Percentiles rank a stretch among this genome's conserved stretches.
Evolutionary conservation across 2,797 vertebrate genomes (phyloP).

Genomic region (Cichlasoma orientale): DNA sequence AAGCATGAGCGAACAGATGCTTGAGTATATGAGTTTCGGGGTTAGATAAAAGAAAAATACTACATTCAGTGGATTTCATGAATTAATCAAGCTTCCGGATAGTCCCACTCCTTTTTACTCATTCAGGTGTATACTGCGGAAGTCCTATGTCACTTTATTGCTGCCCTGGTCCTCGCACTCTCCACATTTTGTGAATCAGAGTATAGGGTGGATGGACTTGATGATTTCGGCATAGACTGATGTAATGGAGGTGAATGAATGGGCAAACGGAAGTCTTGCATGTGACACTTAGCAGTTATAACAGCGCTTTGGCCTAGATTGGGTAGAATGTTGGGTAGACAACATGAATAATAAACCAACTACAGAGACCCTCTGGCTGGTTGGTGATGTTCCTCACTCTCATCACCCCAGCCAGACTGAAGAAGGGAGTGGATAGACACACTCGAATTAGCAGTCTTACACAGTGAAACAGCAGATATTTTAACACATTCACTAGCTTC

Average conservation of each 20-base stretch:
- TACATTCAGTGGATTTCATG: conserved; percentile 64
- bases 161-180: conserved; percentile 25
- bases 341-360: conserved; percentile 80
- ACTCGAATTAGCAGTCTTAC: conserved; percentile 34
- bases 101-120: conserved; percentile 68
- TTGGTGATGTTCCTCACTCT: conserved; percentile 65
- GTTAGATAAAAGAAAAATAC: conserved; percentile 46
- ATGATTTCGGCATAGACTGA: conserved; percentile 40
- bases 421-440: conserved; percentile 31
- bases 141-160: conserved; percentile 50
- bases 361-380: conserved; percentile 69
- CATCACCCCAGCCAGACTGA: conserved; percentile 37
- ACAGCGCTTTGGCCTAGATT: conserved; percentile 76
- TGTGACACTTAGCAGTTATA: conserved; percentile 69
- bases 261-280: conserved; percentile 56
- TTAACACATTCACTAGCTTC: conserved; percentile 26
- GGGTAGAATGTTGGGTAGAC: conserved; percentile 63
- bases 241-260: conserved; percentile 66
- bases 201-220: conserved; percentile 30
- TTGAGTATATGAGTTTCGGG: conserved; percentile 33
- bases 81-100: conserved; percentile 78
- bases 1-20: conserved; percentile 43
- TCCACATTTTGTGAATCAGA: conserved; percentile 52
- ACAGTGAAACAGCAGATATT: conserved; percentile 36
- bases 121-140: conserved; percentile 48